A percentile compares a stretch with the other conserved stretches of the same genome.
Evolutionary conservation across 2,113 vertebrate species (phyloP).

Genomic region (Tetrao urogallus): DNA sequence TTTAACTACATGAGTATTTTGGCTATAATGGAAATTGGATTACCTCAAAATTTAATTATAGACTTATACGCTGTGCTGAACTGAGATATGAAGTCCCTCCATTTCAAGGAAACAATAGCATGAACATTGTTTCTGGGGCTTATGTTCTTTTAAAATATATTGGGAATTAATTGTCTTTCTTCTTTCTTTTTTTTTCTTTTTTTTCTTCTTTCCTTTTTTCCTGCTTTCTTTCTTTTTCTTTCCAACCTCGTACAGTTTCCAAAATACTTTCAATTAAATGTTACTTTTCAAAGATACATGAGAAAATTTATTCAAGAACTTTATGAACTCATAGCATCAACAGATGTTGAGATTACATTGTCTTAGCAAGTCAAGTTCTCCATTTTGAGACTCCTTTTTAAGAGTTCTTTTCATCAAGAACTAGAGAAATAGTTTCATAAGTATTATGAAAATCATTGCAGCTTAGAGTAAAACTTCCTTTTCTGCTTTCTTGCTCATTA

Average conservation of each 20-base stretch:
- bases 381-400: background rate
- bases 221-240: background rate
- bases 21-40: background rate
- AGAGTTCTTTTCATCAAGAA: background rate
- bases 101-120: background rate
- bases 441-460: background rate
- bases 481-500: background rate
- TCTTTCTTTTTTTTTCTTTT: background rate
- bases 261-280: slow-evolving; percentile 25
- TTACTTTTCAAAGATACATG: background rate
- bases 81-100: background rate
- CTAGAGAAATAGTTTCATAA: background rate
- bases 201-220: background rate
- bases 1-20: background rate
- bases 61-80: background rate
- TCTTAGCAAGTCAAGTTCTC: background rate
- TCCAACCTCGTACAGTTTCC: background rate
- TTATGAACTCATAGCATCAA: slow-evolving; percentile 23
- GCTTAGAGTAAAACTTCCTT: background rate
- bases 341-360: background rate
- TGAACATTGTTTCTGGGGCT: background rate
- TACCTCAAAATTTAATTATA: background rate
- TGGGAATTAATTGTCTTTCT: slow-evolving; percentile 7
- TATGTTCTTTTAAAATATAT: slow-evolving; percentile 27
- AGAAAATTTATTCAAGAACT: slow-evolving; percentile 22